A percentile compares a stretch with the other conserved stretches of the same genome.
Evolutionary conservation across 2,113 vertebrate species (phyloP).

Genomic region (Apteryx owenii): DNA sequence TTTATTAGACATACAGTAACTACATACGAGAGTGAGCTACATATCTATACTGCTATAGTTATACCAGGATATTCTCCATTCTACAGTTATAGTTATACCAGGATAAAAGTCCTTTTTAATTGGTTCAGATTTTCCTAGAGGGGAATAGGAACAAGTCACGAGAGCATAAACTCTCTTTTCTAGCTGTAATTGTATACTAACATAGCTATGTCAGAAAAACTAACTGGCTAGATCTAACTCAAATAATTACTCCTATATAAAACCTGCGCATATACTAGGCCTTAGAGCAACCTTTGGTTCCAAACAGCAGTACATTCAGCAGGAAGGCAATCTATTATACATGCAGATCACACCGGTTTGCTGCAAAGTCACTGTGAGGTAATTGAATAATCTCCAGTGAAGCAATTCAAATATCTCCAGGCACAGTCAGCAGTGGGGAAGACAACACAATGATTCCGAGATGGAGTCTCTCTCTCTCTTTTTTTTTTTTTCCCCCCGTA

Average conservation of each 20-base stretch:
- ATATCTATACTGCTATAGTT: background rate
- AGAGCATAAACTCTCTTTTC: background rate
- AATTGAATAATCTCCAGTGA: conserved; percentile 29
- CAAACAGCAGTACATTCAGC: background rate
- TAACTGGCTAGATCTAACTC: background rate
- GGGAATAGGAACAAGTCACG: background rate
- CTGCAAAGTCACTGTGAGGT: background rate
- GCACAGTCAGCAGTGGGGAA: background rate
- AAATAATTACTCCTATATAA: background rate
- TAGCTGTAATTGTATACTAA: background rate
- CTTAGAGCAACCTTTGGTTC: background rate
- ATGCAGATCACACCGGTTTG: background rate
- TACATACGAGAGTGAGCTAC: background rate
- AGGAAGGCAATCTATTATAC: background rate
- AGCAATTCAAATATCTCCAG: conserved; percentile 48
- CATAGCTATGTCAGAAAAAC: background rate
- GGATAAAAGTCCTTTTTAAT: background rate
- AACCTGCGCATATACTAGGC: background rate
- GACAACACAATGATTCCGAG: conserved; percentile 26
- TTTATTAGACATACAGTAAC: background rate
- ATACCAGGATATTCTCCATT: background rate
- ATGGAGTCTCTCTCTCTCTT: background rate
- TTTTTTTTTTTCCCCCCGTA: background rate
- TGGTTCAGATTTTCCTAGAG: background rate
- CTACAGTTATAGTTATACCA: background rate